These are phyloP conservation scores for Watsonalla cultraria DNA, from an alignment of 2,888 invertebrate species.

Conservation along the genomic window DNA sequence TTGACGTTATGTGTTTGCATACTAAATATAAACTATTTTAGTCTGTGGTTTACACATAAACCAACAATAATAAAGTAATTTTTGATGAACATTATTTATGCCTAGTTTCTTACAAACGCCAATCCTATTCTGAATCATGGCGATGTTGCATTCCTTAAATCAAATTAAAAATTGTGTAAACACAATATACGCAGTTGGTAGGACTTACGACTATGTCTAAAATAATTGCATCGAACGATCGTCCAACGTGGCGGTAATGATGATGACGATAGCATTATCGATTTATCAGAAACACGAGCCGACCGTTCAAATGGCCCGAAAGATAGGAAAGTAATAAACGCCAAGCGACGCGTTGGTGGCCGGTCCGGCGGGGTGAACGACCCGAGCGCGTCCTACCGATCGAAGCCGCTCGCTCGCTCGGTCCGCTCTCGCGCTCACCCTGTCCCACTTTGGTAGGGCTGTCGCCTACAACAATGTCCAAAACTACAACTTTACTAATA, in stretches of 20 bases:
- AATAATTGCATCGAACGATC: background rate
- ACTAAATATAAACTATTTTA: no score
- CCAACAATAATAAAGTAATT: no score
- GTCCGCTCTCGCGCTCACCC: slow-evolving; percentile 25
- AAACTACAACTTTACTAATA: background rate
- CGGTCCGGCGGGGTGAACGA: slow-evolving; percentile 56
- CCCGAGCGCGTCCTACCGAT: slow-evolving; percentile 67
- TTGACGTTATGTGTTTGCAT: no score
- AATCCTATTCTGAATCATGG: no score
- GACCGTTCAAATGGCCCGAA: slow-evolving; percentile 14
- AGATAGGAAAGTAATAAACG: slow-evolving; percentile 32
- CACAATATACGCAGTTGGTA: no score
- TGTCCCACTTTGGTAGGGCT: slow-evolving; percentile 25
- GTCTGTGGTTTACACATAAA: no score
- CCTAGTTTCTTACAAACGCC: no score
- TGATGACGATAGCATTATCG: slow-evolving; percentile 27
- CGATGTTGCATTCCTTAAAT: no score
- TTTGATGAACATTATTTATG: no score
- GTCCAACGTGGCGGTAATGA: slow-evolving; percentile 5
- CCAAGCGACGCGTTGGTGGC: slow-evolving; percentile 12
- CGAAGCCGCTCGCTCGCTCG: slow-evolving; percentile 39
- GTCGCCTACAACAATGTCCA: background rate
- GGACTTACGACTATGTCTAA: background rate
- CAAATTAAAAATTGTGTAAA: no score
- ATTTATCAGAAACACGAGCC: slow-evolving; percentile 20